Evolutionary conservation across 2,888 invertebrate species (phyloP), one percentile per base, ranked within the genome.

Genomic region (Synanthedon tipuliformis): DNA sequence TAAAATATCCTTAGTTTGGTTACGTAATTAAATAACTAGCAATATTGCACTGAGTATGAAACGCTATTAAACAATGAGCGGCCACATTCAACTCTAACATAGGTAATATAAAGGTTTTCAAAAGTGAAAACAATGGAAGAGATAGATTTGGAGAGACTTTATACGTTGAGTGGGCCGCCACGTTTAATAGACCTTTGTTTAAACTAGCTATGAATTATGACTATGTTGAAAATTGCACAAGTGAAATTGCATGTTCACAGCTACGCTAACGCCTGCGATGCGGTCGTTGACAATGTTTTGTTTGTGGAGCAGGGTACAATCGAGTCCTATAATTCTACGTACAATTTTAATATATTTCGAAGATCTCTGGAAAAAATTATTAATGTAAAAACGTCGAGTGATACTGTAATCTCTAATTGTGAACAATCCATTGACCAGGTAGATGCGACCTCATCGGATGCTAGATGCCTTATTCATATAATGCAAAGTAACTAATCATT

Each of bases 41-140:
- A 87, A 88, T 88, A 88, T 88, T 88, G 88, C 88, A 88, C 88
- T 88, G 88, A 88, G 88, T 88, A 88, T 88, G 88, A 87, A 86
- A 85, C 82, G 81, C 83, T 83, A 86, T 84, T 76, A 87, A 88
- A 87, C 86, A 79, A 87, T 87, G 87, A 86, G 88, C 82, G 87
- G 87, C 86, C 88, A 85, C 86, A 66, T 71, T 78, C 74, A 71
- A 73, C 74, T 76, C 66, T 70, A n/a, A n/a, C n/a, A n/a, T n/a
- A 65, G 53, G 54, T 56, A 75, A 81, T 78, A 80, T 81, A 81
- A 79, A 78, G 77, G 75, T 82, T 78, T 78, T 78, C 83, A 82
- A 83, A 84, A 83, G 64, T 83, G 84, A 83, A 81, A 82, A 83
- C 83, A 84, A 78, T 76, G 83, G 83, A 83, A 83, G 82, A 80